A percentile compares a stretch with the other conserved stretches of the same genome.
phyloP scores from a whole-genome alignment of 1,140 invertebrate species.

The Neelides sp. region DNA sequence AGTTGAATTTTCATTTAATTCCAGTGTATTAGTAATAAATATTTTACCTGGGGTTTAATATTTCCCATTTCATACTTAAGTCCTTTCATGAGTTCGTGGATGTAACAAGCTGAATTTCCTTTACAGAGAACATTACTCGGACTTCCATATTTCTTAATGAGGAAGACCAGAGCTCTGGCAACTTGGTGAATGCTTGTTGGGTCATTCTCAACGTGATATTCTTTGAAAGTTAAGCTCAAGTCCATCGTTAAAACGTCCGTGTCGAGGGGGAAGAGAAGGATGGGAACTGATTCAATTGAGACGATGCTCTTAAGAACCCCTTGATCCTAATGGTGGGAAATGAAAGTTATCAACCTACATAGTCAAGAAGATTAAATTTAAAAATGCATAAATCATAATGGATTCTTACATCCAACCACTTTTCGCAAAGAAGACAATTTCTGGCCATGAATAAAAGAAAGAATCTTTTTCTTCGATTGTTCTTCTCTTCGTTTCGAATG shows the following conservation, averaged over 20 bases:
- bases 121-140: constrained; percentile 82
- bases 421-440: constrained; percentile 72
- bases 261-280: constrained; percentile 82
- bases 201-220: constrained; percentile 75
- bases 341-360: constrained; percentile 10
- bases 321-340: constrained; percentile 47
- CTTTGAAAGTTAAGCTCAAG: constrained; percentile 61
- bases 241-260: constrained; percentile 88
- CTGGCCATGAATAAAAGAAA: constrained; percentile 75
- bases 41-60: constrained; percentile 19
- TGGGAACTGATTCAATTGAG: constrained; percentile 67
- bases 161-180: constrained; percentile 69
- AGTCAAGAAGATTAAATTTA: not conserved
- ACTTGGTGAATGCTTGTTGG: constrained; percentile 72
- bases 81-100: constrained; percentile 72
- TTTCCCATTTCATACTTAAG: constrained; percentile 50
- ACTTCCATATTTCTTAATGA: constrained; percentile 78
- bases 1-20: too few species aligned
- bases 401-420: constrained; percentile 47
- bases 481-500: constrained; percentile 36
- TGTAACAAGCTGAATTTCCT: constrained; percentile 71
- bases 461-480: constrained; percentile 39
- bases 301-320: constrained; percentile 64
- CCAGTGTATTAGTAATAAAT: constrained; percentile 1
- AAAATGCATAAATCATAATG: not conserved